Conservation (phyloP, 2,113 vertebrate species). For the Sardina pilchardus region DNA sequence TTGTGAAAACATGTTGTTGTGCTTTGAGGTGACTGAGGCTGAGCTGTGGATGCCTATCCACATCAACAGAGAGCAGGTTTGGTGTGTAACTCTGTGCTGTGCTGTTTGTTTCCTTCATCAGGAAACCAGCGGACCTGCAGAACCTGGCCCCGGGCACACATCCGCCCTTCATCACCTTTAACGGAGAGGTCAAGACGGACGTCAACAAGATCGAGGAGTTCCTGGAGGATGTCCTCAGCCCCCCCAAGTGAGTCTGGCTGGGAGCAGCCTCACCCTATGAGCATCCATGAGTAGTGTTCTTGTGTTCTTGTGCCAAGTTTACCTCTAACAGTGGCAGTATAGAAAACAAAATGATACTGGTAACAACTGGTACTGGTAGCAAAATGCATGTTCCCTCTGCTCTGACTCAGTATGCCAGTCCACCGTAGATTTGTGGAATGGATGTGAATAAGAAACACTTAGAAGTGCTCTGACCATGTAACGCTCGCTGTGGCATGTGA, state of each 20-base stretch:
- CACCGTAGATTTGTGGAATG: too few relatives aligned
- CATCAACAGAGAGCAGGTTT: not conserved
- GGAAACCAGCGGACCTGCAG: conserved; percentile 97
- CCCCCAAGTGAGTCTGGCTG: conserved; percentile 85
- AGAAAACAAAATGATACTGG: too few relatives aligned
- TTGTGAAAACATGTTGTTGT: not conserved
- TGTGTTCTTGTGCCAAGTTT: not conserved
- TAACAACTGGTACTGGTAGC: too few relatives aligned
- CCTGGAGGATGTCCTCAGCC: conserved; percentile 92
- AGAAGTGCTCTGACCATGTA: not conserved
- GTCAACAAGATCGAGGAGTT: conserved; percentile 99
- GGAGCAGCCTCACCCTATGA: not conserved
- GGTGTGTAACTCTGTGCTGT: not conserved
- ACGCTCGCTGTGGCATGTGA: not conserved
- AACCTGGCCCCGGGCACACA: conserved; percentile 97
- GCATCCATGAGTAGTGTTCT: not conserved
- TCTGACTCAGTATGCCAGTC: too few relatives aligned
- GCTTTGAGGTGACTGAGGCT: not conserved
- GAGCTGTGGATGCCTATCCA: not conserved
- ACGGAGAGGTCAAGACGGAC: conserved; percentile 94
- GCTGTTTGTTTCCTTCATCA: conserved; percentile 54
- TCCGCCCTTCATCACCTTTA: conserved; percentile 96
- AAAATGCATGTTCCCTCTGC: too few relatives aligned
- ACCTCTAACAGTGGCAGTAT: too few relatives aligned
- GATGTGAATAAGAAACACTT: too few relatives aligned